phyloP scores from a whole-genome alignment of 2,113 vertebrate genomes.

The Aptenodytes patagonicus region DNA sequence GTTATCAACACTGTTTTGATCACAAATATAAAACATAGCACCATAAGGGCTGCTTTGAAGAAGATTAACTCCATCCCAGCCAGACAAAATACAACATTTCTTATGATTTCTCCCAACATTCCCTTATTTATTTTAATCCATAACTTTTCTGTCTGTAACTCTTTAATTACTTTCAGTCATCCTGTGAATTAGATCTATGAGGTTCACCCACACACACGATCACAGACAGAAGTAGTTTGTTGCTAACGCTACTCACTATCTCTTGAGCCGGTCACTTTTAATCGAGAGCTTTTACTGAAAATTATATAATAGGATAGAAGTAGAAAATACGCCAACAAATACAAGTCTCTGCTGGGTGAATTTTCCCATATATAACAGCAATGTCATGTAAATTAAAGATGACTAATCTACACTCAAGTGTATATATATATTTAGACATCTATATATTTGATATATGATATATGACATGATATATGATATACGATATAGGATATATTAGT shows the following conservation, averaged over 20 bases:
- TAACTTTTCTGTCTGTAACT: not conserved
- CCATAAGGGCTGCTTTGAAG: not conserved
- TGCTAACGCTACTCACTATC: not conserved
- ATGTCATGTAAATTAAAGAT: not conserved
- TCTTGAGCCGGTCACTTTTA: not conserved
- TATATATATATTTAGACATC: not conserved
- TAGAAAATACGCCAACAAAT: not conserved
- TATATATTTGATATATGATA: not conserved
- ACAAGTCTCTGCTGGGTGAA: not conserved
- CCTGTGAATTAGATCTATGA: not conserved
- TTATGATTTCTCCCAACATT: not conserved
- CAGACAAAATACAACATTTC: not conserved
- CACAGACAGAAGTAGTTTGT: not conserved
- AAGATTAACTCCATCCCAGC: not conserved
- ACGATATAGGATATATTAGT: not conserved
- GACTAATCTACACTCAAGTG: not conserved
- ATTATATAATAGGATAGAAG: not conserved
- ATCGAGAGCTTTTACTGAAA: not conserved
- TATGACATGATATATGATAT: not conserved
- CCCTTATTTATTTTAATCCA: not conserved
- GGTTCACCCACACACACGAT: accelerated
- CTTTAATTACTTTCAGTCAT: not conserved
- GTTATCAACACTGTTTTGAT: not conserved
- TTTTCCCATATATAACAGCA: not conserved
- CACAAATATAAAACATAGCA: not conserved